These are phyloP conservation scores for Chrysochloris asiatica DNA, from an alignment of 2,113 vertebrate genomes.

Conservation along the genomic window DNA sequence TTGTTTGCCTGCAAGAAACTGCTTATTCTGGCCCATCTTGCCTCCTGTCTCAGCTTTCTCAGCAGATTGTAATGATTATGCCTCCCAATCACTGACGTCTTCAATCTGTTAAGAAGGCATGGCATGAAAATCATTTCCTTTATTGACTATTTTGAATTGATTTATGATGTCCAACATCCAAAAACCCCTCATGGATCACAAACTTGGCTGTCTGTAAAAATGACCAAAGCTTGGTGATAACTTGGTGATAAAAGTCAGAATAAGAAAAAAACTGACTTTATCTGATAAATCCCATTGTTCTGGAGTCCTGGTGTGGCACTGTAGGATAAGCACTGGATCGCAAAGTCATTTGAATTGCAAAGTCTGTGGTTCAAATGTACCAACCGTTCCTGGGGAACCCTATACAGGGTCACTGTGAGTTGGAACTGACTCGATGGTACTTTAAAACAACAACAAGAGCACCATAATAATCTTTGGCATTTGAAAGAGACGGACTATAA, in stretches of 20 bases:
- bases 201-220: conserved; percentile 1
- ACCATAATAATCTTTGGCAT: background rate
- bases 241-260: no score
- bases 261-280: background rate
- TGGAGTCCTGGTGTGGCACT: no score
- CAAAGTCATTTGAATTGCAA: no score
- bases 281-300: background rate
- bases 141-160: background rate
- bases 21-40: background rate
- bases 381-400: no score
- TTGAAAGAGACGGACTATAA: background rate
- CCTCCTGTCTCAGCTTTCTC: conserved; percentile 18
- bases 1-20: background rate
- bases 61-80: background rate
- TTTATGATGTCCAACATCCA: background rate
- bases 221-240: background rate
- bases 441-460: no score
- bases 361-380: no score
- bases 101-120: conserved; percentile 5
- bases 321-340: no score
- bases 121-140: background rate
- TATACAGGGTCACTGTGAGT: no score
- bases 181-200: background rate
- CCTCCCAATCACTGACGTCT: background rate
- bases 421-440: no score